Evolutionary conservation across 1,140 invertebrate genomes (phyloP).

Genomic region (Drosophila arizonae): DNA sequence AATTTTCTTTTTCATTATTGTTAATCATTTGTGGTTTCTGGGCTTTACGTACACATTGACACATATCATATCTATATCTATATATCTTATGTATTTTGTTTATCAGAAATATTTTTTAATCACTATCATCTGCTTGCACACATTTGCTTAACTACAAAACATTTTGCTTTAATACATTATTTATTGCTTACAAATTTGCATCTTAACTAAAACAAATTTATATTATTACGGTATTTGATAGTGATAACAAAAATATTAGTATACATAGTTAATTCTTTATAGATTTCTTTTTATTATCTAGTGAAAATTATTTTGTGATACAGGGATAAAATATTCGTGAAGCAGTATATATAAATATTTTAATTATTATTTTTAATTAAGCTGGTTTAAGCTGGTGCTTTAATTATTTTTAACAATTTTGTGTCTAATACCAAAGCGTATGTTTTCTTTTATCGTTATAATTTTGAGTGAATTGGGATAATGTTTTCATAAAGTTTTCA

Average conservation of each 20-base stretch:
- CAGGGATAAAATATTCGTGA: no score
- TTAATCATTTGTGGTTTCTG: constrained; percentile 39
- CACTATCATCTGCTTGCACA: background rate
- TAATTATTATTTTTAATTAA: background rate
- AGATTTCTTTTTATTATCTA: background rate
- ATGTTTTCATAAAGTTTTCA: constrained; percentile 33
- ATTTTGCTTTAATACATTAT: background rate
- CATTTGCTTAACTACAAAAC: background rate
- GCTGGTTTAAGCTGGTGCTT: background rate
- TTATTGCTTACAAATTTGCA: background rate
- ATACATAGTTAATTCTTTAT: no score
- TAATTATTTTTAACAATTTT: constrained; percentile 13
- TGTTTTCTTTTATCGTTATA: constrained; percentile 42
- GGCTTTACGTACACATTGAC: constrained; percentile 7
- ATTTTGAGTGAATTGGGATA: constrained; percentile 51
- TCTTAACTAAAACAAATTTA: no score
- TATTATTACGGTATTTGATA: background rate
- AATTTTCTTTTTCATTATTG: constrained; percentile 56
- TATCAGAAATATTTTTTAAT: background rate
- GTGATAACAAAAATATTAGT: no score
- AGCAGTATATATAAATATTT: background rate
- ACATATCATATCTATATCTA: background rate
- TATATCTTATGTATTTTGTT: background rate
- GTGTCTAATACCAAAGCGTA: constrained; percentile 6
- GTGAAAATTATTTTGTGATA: background rate